Evolutionary conservation across 2,113 vertebrate species (phyloP).

Genomic region (Antechinus flavipes): DNA sequence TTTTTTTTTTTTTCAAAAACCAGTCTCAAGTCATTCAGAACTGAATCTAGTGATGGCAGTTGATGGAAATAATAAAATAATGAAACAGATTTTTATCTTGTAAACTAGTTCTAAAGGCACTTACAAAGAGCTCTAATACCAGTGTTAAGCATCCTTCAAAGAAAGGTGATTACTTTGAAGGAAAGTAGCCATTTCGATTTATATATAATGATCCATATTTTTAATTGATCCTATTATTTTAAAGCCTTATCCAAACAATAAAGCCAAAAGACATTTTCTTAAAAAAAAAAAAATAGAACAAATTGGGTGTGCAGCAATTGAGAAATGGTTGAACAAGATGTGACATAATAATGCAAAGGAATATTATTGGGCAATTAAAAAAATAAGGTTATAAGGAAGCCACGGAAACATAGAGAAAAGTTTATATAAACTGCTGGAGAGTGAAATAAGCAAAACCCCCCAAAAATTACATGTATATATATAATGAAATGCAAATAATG

Average conservation of each 20-base stretch:
- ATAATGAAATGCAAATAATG: no score
- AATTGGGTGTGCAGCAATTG: neutral
- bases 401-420: neutral
- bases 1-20: neutral
- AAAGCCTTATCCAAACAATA: neutral
- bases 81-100: neutral
- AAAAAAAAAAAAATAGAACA: neutral
- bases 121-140: neutral
- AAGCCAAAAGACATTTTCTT: neutral
- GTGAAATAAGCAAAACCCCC: neutral
- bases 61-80: neutral
- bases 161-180: neutral
- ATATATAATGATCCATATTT: neutral
- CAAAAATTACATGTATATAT: neutral
- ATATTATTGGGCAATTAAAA: neutral
- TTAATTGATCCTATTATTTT: neutral
- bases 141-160: neutral
- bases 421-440: neutral
- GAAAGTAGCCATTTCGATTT: neutral
- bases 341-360: neutral
- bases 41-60: neutral
- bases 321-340: neutral
- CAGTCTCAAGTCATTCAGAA: neutral
- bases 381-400: neutral
- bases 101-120: neutral